Base-by-base conservation (phyloP, 2,888 invertebrate species). In the Phengaris arion region DNA sequence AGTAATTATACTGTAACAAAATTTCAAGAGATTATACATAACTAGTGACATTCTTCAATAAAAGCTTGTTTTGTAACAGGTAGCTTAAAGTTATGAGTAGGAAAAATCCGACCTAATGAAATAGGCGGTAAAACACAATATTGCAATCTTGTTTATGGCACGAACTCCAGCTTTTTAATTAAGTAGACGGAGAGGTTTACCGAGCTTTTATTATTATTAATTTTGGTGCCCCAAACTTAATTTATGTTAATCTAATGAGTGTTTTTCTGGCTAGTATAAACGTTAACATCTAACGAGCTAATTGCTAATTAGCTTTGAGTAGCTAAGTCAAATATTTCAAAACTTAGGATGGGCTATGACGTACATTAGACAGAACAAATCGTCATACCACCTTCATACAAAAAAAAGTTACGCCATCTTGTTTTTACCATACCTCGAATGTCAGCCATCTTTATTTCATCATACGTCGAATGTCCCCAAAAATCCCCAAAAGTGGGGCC, bases 151-250 rank as follows among this genome's bases (percentile, higher is more conserved):
- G 64, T 35, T 6, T 12, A 35, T 35, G 64, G 64, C 64, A 45
- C 35, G 45, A 64, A 64, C 64, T 64, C 64, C 64, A 64, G 64
- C 64, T 64, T 64, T 64, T 64, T 64, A 64, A 64, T 64, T 64
- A 64, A 64, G 64, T 64, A 64, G 35, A 45, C 64, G 12, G 35
- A 35, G 64, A 64, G 64, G 15, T 64, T 64, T 64, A 64, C 64
- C 64, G 35, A 64, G 64, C 35, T 64, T 45, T 64, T 64, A 64
- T 64, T 64, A 64, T 64, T 64, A 64, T 64, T 64, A 64, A 64
- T 64, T 64, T 64, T 10, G 64, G 45, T 45, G 35, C 64, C 45
- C 45, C 12, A 64, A 64, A 64, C 64, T 64, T 64, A 64, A 45
- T 64, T 64, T 12, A 64, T 13, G 64, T 64, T 64, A 64, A 64